Percentiles rank a stretch among this genome's conserved stretches.
These are phyloP conservation scores for Apus apus DNA, from an alignment of 2,113 vertebrate species.

Conservation along the genomic window DNA sequence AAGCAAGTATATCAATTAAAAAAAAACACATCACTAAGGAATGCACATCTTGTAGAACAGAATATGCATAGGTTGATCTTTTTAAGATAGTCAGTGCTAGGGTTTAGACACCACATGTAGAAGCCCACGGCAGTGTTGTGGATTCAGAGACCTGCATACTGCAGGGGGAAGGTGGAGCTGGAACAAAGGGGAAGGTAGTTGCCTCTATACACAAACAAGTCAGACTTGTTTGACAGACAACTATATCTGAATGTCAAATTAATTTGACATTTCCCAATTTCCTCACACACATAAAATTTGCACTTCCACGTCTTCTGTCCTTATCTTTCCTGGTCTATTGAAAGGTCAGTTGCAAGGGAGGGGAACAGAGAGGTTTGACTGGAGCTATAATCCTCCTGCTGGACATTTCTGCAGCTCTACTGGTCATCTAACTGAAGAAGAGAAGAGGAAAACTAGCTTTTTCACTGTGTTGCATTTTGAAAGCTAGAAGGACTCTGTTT, in stretches of 20 bases:
- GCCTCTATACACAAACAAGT: not conserved
- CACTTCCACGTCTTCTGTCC: not conserved
- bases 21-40: not conserved
- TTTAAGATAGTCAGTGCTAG: not conserved
- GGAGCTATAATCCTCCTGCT: not conserved
- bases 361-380: not conserved
- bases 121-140: not conserved
- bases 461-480: not conserved
- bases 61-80: not conserved
- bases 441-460: not conserved
- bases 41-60: not conserved
- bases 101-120: not conserved
- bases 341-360: not conserved
- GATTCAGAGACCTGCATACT: not conserved
- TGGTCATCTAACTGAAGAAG: not conserved
- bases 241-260: not conserved
- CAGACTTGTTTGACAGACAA: not conserved
- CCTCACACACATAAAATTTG: not conserved
- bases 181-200: not conserved
- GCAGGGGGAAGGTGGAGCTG: not conserved
- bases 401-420: not conserved
- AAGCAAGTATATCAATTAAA: conserved; percentile 53
- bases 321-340: not conserved
- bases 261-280: not conserved
- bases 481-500: not conserved